These are phyloP conservation scores for Lordiphosa mommai DNA, from an alignment of 1,140 invertebrate genomes.

Conservation along the genomic window DNA sequence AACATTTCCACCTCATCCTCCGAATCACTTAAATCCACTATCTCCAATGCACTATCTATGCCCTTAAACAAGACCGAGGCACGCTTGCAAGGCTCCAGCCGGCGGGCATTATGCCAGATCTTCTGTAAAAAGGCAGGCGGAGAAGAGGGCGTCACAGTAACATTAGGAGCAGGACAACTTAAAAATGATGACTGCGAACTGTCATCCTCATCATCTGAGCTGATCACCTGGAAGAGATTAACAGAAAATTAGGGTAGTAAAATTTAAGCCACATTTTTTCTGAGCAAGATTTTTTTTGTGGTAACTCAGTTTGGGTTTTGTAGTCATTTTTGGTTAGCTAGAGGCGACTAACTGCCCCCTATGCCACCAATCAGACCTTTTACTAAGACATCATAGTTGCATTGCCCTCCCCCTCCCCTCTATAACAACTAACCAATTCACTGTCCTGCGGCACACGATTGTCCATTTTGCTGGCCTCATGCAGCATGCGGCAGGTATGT, in stretches of 20 bases:
- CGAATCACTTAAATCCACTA: constrained; percentile 55
- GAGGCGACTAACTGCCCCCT: constrained; percentile 61
- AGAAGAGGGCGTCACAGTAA: constrained; percentile 8
- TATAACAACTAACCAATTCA: constrained; percentile 41
- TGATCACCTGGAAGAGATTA: constrained; percentile 33
- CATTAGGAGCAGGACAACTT: background rate
- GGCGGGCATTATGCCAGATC: constrained; percentile 50
- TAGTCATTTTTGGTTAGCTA: constrained; percentile 48
- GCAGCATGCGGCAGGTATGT: constrained; percentile 39
- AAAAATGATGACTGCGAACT: constrained; percentile 17
- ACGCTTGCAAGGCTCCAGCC: constrained; percentile 48
- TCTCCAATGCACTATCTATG: constrained; percentile 46
- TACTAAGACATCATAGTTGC: constrained; percentile 64
- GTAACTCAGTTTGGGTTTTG: constrained; percentile 47
- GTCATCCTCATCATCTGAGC: constrained; percentile 57
- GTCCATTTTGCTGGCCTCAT: constrained; percentile 48
- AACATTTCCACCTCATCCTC: constrained; percentile 66
- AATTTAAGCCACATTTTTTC: too few relatives aligned
- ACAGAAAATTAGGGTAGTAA: background rate
- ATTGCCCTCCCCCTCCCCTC: background rate
- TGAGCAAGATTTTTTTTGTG: background rate
- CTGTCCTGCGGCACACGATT: constrained; percentile 33
- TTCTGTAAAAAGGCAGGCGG: constrained; percentile 48
- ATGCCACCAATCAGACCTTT: constrained; percentile 67
- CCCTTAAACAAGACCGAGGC: constrained; percentile 54